These are phyloP conservation scores for Lota lota DNA, from an alignment of 2,113 vertebrate species.

Conservation along the genomic window DNA sequence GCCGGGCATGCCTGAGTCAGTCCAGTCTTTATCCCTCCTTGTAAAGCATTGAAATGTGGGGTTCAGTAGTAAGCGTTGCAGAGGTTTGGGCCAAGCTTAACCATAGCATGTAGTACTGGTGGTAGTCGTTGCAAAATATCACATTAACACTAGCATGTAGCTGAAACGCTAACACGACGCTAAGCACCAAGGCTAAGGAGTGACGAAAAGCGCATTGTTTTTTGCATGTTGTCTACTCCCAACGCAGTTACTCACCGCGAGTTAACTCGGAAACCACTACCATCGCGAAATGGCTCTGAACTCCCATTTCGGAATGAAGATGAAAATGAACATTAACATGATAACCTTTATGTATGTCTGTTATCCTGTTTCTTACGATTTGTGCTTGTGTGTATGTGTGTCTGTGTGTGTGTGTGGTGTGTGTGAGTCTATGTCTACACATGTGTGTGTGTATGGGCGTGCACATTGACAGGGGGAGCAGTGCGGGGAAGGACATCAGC, in stretches of 20 bases:
- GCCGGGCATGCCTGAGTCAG: constrained; percentile 64
- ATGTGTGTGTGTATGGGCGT: constrained; percentile 19
- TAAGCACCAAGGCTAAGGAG: constrained; percentile 28
- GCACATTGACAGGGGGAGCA: constrained; percentile 77
- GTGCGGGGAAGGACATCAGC: constrained; percentile 93
- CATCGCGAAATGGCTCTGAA: constrained; percentile 53
- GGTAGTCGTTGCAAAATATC: constrained; percentile 11
- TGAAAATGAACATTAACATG: background rate
- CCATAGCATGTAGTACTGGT: constrained; percentile 55
- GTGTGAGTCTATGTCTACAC: constrained; percentile 18
- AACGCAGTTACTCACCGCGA: constrained; percentile 67
- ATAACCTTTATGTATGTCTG: too few relatives aligned
- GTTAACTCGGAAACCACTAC: constrained; percentile 60
- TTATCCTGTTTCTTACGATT: constrained; percentile 24
- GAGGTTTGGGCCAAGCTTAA: constrained; percentile 21
- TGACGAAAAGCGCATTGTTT: constrained; percentile 66
- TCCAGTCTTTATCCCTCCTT: constrained; percentile 42
- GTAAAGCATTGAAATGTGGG: constrained; percentile 63
- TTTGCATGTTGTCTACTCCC: constrained; percentile 55
- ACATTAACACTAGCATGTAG: constrained; percentile 62
- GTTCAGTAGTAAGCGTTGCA: constrained; percentile 29
- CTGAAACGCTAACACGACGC: constrained; percentile 43
- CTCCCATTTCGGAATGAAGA: constrained; percentile 53
- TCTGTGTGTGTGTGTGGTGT: constrained; percentile 25
- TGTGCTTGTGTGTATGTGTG: constrained; percentile 22